Evolutionary conservation across 2,797 vertebrate species (phyloP).

Genomic region (Perodicticus potto): DNA sequence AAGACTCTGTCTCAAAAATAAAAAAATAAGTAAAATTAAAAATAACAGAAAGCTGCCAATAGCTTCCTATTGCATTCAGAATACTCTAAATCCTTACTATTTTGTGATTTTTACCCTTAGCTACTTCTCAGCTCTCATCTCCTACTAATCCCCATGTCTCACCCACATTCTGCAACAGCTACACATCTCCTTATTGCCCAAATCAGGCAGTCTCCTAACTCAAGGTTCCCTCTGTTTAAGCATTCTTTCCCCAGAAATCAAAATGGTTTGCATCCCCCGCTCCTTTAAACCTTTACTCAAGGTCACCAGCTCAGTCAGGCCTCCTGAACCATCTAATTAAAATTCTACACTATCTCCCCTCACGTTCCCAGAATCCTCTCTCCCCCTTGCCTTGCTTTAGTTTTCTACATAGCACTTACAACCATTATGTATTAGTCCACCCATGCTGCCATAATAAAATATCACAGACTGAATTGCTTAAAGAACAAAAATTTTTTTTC

Average conservation of each 20-base stretch:
- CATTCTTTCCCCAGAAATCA: neutral
- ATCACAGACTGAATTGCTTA: neutral
- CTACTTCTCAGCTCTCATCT: neutral
- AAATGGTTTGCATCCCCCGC: neutral
- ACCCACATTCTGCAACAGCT: neutral
- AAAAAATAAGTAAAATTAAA: no score
- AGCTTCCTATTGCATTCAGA: neutral
- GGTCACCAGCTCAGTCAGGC: conserved; percentile 18
- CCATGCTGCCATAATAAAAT: neutral
- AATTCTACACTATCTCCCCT: neutral
- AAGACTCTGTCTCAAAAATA: no score
- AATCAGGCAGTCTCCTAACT: neutral
- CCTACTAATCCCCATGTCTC: neutral
- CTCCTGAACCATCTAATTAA: neutral
- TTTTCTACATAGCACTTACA: neutral
- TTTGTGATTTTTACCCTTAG: neutral
- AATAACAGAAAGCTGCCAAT: neutral
- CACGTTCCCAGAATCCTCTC: neutral
- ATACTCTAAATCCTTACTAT: neutral
- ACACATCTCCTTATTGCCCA: neutral
- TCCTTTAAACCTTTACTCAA: conserved; percentile 34
- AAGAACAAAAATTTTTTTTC: neutral
- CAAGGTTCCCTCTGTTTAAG: neutral
- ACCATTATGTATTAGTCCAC: neutral
- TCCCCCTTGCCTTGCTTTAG: neutral